Base-by-base conservation (phyloP, 30 jellyfish, hydroid and myxozoan species). In the Euphysa ruthae region DNA sequence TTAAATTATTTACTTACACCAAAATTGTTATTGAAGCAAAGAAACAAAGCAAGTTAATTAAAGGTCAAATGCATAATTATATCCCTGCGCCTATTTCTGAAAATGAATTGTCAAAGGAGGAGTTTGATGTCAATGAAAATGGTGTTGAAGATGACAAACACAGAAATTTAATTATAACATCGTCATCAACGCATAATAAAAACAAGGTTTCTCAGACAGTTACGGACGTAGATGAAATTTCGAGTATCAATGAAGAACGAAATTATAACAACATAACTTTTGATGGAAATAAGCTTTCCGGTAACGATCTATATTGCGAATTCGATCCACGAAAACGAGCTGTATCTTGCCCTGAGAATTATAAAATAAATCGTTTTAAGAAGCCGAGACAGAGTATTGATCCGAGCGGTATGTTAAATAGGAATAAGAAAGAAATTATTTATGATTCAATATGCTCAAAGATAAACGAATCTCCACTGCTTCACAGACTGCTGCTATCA, bases 1-100 rank as follows among this genome's bases (percentile, higher is more conserved):
- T 86, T 32, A 71, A 79, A 73, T 27, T 69, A 1, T 79, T 43
- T 49, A 42, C 96, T 1, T 79, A 86, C 54, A 49, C 92, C 5
- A 24, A 69, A 15, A 77, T 77, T 6, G 77, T 69, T 72, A 35
- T 25, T n/a, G 91, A 64, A 50, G 93, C 95, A 15, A 63, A 56
- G 32, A 70, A 35, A 33, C 95, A 83, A 34, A 62, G 35, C 7
- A 56, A 43, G 31, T 61, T 34, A 27, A 66, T 62, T 3, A 66
- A 46, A 19, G 73, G 44, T 29, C 52, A 38, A 57, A 24, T 24
- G 46, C 69, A 74, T 25, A 52, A 66, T n/a, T 51, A 74, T 25
- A 52, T 71, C n/a, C 52, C 2, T 57, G 55, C 21, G 70, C 31
- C 12, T 66, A 21, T 12, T n/a, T 6, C 50, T 8, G 77, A 13